Conservation (phyloP, 2,888 invertebrate species). For the Acleris literana region DNA sequence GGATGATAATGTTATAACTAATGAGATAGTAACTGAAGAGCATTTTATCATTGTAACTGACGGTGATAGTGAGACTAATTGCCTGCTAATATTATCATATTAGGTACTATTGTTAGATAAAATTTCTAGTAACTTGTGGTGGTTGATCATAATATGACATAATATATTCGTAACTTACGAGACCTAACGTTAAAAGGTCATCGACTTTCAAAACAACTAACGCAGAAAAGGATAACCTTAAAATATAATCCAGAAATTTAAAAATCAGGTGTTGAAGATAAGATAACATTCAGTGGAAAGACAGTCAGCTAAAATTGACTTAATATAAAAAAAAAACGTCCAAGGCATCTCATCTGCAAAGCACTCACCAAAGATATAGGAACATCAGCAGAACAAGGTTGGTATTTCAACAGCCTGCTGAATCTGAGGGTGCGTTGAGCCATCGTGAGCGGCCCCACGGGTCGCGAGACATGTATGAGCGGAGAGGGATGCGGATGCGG, state of each 20-base stretch:
- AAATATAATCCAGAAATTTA: too few species aligned
- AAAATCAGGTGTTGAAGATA: too few species aligned
- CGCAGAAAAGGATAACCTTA: too few species aligned
- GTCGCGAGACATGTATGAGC: conserved; percentile 70
- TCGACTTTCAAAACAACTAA: too few species aligned
- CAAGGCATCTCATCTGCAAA: background rate
- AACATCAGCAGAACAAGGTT: conserved; percentile 82
- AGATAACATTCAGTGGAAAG: too few species aligned
- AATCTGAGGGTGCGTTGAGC: conserved; percentile 88
- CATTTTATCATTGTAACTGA: conserved; percentile 1
- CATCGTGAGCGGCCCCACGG: conserved; percentile 85
- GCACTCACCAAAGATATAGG: conserved; percentile 72
- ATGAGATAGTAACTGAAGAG: conserved; percentile 35
- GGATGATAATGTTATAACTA: conserved; percentile 34
- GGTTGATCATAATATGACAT: too few species aligned
- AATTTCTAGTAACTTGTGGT: too few species aligned
- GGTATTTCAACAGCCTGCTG: conserved; percentile 86
- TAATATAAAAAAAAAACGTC: too few species aligned
- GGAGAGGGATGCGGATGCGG: conserved; percentile 67
- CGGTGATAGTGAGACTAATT: conserved; percentile 6
- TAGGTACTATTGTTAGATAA: background rate
- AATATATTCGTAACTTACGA: too few species aligned
- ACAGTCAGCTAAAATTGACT: too few species aligned
- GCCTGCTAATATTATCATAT: background rate
- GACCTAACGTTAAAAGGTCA: too few species aligned